Evolutionary conservation across 2,113 vertebrate species (phyloP), one percentile per base, ranked within the genome.

Genomic region (Motacilla alba): DNA sequence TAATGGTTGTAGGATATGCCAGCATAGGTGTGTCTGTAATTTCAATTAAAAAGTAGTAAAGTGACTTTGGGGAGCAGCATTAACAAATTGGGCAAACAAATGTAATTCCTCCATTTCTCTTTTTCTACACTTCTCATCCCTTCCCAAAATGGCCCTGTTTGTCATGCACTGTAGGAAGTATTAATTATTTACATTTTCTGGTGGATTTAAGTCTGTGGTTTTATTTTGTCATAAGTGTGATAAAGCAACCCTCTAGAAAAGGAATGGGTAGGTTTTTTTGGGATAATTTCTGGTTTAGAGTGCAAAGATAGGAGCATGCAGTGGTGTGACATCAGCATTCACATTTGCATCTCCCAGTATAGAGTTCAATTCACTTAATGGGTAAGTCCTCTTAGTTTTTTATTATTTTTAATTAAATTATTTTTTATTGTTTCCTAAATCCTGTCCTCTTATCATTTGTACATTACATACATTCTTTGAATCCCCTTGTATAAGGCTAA

Each of bases 401-500:
- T 39, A 30, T 55, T 83, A 2, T 9, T 55, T 41, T 75, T 19
- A 63, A 49, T 72, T 43, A 22, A 30, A 52, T 44, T 39, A 58
- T 75, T 39, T 59, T 35, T 59, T 31, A 58, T 31, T 31, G 4
- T 52, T 62, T 83, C 16, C 27, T 87, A 56, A 60, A 68, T 59
- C 6, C 17, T 64, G 3, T 67, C n/a, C 17, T 44, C 33, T 13
- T 13, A 33, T 64, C 14, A 2, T 76, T 68, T 47, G 4, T 59
- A 13, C 26, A 11, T 64, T 46, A 13, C 35, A 68, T 6, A 5
- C 23, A 27, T 76, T 80, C 18, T 66, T 81, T 30, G 10, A 68
- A 56, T 3, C 1, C 13, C 6, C 2, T 39, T 26, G 2, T 60
- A 13, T 5, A 5, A 79, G 7, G 30, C 7, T 37, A 12, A 64